Evolutionary conservation across 2,113 vertebrate species (phyloP), one percentile per base, ranked within the genome.

Genomic region (Carassius auratus): DNA sequence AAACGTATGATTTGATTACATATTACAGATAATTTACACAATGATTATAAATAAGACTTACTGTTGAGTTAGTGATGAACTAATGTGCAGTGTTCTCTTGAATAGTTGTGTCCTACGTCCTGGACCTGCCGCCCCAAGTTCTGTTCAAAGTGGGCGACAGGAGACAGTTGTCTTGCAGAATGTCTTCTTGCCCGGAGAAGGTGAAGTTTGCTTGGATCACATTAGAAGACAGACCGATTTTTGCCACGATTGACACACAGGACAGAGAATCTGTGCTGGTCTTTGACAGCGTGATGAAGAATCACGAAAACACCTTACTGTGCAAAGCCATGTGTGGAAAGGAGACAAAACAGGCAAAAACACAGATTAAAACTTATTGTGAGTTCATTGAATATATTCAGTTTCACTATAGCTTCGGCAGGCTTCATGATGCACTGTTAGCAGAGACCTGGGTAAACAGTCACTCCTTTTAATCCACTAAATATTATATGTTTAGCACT

Each of bases 311-410:
- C 4, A 1, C 0, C 0, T 73, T 94, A 80, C 7, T 86, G 19
- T 95, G 94, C 64, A 83, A 12, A 13, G 91, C 88, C 23, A 26
- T 0, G 52, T 95, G 95, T 69, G 86, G 81, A 36, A 42, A 1
- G 1, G 5, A 82, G 0, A 13, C 0, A 2, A 86, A 9, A 71
- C 84, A 90, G 64, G 15, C 9, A 0, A 15, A 0, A 0, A 79
- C 74, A 0, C 1, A 1, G 0, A 62, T 95, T 0, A 42, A 26
- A 0, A 90, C 95, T 2, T 95, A 93, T 89, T 87, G 95, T 95
- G 84, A 93, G 94, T 86, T 17, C 50, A 2, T 13, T 68, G 55
- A 45, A 15, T 85, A 15, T 66, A 14, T 77, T 84, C 57, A 76
- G 36, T 71, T 59, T 48, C 12, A 50, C 2, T 30, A 61, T 19